phyloP scores from a whole-genome alignment of 2,888 invertebrate genomes.

The Clistopyga incitator region DNA sequence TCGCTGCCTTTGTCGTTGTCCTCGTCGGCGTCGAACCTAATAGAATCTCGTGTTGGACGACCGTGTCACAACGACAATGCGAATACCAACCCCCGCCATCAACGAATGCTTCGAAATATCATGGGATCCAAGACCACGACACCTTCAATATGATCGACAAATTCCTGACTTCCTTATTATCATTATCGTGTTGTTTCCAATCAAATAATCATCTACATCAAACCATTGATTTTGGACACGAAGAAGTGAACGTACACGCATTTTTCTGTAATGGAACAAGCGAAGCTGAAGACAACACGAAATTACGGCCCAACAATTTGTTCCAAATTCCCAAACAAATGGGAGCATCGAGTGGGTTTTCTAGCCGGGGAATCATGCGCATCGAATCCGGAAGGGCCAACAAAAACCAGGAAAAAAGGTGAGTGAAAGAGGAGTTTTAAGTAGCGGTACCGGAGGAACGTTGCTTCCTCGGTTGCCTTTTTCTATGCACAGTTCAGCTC shows the following conservation, averaged over 20 bases:
- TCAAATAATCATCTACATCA: too few species aligned
- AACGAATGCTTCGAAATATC: constrained; percentile 42
- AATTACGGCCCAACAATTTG: not conserved
- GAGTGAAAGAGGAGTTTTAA: constrained; percentile 33
- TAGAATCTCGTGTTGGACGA: constrained; percentile 48
- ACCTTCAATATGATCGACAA: constrained; percentile 20
- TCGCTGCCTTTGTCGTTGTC: constrained; percentile 54
- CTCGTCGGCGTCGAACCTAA: constrained; percentile 64
- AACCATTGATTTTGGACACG: too few species aligned
- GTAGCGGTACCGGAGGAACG: constrained; percentile 38
- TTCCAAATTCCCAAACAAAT: constrained; percentile 20
- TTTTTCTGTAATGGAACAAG: too few species aligned
- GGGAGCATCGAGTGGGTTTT: constrained; percentile 2
- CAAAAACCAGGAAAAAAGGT: constrained; percentile 30
- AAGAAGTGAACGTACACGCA: too few species aligned
- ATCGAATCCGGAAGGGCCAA: constrained; percentile 52
- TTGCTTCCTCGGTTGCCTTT: constrained; percentile 41
- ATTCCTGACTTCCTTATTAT: too few species aligned
- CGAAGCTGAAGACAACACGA: too few species aligned
- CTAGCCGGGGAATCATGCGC: constrained; percentile 18
- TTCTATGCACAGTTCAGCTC: constrained; percentile 60
- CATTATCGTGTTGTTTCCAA: too few species aligned
- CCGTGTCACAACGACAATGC: constrained; percentile 65
- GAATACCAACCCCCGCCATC: constrained; percentile 64
- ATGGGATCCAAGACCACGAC: constrained; percentile 39